phyloP scores from a whole-genome alignment of 2,113 vertebrate species.

The Amphiprion percula region DNA sequence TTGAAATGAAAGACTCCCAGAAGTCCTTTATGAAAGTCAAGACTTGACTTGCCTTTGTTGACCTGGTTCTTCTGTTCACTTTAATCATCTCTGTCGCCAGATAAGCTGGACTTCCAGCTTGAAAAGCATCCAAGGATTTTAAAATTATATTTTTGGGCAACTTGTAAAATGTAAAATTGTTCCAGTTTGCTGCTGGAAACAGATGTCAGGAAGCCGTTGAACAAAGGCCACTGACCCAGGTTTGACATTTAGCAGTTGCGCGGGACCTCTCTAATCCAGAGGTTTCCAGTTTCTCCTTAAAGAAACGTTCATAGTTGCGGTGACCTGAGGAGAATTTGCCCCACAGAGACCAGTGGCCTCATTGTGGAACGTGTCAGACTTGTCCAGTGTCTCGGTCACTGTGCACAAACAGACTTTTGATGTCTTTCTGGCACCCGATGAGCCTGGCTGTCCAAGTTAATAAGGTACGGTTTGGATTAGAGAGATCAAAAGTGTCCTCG shows the following conservation, averaged over 20 bases:
- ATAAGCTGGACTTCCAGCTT: neutral
- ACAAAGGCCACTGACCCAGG: neutral
- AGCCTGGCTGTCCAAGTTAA: conserved; percentile 4
- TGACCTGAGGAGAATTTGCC: conserved; percentile 67
- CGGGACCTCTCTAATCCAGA: conserved; percentile 32
- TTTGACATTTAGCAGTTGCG: conserved; percentile 35
- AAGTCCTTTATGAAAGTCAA: conserved; percentile 26
- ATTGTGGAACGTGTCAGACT: conserved; percentile 36
- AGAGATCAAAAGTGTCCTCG: conserved; percentile 20
- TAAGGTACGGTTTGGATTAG: conserved; percentile 22
- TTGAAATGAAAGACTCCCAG: conserved; percentile 52
- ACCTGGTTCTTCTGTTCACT: neutral
- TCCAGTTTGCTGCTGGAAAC: neutral
- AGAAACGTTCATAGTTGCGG: conserved; percentile 70
- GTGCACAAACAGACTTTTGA: conserved; percentile 20
- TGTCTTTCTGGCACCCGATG: conserved; percentile 29
- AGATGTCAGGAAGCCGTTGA: conserved; percentile 1
- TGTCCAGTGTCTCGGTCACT: conserved; percentile 2
- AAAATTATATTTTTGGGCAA: neutral
- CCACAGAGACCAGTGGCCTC: conserved; percentile 34
- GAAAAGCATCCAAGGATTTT: neutral
- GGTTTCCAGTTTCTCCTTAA: conserved; percentile 69
- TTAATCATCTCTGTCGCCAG: conserved; percentile 23
- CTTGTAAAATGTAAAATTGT: neutral
- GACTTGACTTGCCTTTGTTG: conserved; percentile 36